Evolutionary conservation across 2,797 vertebrate genomes (phyloP).

Genomic region (Syndactyla subalaris): DNA sequence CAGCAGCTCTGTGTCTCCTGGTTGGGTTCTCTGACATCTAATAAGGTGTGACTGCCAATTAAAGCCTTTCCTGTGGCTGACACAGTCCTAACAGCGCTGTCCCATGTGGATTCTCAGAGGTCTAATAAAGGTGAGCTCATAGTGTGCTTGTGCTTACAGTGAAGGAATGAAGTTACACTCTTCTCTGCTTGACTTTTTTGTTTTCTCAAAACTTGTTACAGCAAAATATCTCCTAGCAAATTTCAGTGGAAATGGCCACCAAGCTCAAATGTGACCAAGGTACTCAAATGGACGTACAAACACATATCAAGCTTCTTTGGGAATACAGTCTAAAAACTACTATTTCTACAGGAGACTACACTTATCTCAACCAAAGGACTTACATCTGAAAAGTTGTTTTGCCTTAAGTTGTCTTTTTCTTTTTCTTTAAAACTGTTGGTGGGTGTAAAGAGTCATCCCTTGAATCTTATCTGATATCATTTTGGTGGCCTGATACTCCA

Average conservation of each 20-base stretch:
- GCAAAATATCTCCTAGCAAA: background rate
- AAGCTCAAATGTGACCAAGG: background rate
- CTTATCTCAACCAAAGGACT: background rate
- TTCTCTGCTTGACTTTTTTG: background rate
- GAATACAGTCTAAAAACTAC: background rate
- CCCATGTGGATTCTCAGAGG: constrained; percentile 48
- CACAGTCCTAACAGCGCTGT: background rate
- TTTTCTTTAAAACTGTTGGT: background rate
- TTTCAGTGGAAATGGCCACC: background rate
- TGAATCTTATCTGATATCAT: background rate
- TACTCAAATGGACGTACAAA: background rate
- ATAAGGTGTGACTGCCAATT: constrained; percentile 67
- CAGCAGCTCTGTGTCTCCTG: constrained; percentile 49
- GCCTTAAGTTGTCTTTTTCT: background rate
- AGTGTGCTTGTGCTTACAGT: fast-evolving
- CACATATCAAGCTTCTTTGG: background rate
- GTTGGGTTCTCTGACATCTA: constrained; percentile 52
- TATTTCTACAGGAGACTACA: background rate
- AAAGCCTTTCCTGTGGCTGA: constrained; percentile 60
- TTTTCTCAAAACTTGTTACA: background rate
- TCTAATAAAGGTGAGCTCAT: constrained; percentile 31
- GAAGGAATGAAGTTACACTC: background rate
- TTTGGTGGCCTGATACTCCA: background rate
- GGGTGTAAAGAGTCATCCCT: background rate
- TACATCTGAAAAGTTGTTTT: background rate